Evolutionary conservation across 2,888 invertebrate genomes (phyloP).

Genomic region (Teleiodes luculella): DNA sequence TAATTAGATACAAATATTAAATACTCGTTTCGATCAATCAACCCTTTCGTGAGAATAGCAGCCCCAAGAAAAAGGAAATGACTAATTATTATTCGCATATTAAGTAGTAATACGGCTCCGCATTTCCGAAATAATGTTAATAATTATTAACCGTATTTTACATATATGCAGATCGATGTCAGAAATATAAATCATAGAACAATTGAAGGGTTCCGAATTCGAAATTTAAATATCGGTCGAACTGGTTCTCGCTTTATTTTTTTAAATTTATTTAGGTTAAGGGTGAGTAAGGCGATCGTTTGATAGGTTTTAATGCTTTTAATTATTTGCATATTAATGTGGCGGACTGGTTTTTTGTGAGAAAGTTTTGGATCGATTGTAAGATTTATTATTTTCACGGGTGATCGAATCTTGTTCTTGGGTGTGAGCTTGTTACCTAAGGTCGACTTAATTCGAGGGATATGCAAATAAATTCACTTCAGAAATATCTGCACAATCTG

Average conservation of each 20-base stretch:
- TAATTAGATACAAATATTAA: slow-evolving; percentile 12
- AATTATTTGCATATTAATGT: slow-evolving; percentile 70
- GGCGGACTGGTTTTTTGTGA: slow-evolving; percentile 52
- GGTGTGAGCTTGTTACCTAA: background rate
- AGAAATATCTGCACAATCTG: background rate
- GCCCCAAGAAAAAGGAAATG: slow-evolving; percentile 55
- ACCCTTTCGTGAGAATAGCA: slow-evolving; percentile 69
- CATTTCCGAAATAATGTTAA: slow-evolving; percentile 44
- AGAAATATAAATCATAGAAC: slow-evolving; percentile 74
- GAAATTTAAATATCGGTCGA: slow-evolving; percentile 38
- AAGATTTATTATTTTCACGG: slow-evolving; percentile 54
- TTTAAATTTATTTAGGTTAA: slow-evolving; percentile 67
- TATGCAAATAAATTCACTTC: background rate
- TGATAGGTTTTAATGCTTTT: slow-evolving; percentile 35
- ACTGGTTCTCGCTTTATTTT: slow-evolving; percentile 60
- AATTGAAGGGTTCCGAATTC: slow-evolving; percentile 50
- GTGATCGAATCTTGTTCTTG: slow-evolving; percentile 39
- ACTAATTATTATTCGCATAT: slow-evolving; percentile 76
- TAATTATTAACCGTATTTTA: slow-evolving; percentile 50
- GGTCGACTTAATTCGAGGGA: background rate
- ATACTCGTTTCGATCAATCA: slow-evolving; percentile 50
- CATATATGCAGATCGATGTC: slow-evolving; percentile 70
- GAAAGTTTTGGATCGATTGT: slow-evolving; percentile 44
- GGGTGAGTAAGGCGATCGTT: slow-evolving; percentile 39
- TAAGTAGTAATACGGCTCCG: slow-evolving; percentile 47